phyloP scores from a whole-genome alignment of 2,888 invertebrate species.

The Mylabris sibirica region DNA sequence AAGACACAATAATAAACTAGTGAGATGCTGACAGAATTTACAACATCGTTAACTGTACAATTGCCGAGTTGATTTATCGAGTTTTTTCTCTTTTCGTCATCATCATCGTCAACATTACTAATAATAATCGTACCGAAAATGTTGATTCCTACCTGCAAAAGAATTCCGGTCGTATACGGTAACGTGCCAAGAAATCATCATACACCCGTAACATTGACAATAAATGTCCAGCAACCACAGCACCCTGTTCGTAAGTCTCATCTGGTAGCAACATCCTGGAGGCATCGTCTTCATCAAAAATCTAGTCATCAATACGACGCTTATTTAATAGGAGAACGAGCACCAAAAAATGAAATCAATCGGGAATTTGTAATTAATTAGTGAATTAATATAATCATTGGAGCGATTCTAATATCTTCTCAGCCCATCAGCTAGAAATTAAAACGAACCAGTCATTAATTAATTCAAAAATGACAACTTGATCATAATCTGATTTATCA shows the following conservation, averaged over 20 bases:
- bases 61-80: slow-evolving; percentile 11
- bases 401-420: slow-evolving; percentile 8
- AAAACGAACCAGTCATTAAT: slow-evolving; percentile 6
- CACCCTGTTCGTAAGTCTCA: slow-evolving; percentile 77
- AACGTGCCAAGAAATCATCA: slow-evolving; percentile 69
- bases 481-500: slow-evolving; percentile 2
- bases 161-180: slow-evolving; percentile 78
- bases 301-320: not conserved
- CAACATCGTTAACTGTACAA: slow-evolving; percentile 32
- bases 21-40: slow-evolving; percentile 31
- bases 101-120: not conserved
- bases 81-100: not conserved
- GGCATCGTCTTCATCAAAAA: slow-evolving; percentile 48
- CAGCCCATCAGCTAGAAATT: slow-evolving; percentile 3
- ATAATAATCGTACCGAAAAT: slow-evolving; percentile 12
- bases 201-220: slow-evolving; percentile 66
- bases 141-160: slow-evolving; percentile 68
- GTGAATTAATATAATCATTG: slow-evolving; percentile 2
- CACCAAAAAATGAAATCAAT: not conserved
- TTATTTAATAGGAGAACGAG: not conserved
- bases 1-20: slow-evolving; percentile 25
- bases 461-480: slow-evolving; percentile 7
- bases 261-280: slow-evolving; percentile 75
- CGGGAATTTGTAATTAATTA: slow-evolving; percentile 4
- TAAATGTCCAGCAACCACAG: slow-evolving; percentile 57